phyloP scores from a whole-genome alignment of 2,797 vertebrate species.

The Eurystomus glaucurus region DNA sequence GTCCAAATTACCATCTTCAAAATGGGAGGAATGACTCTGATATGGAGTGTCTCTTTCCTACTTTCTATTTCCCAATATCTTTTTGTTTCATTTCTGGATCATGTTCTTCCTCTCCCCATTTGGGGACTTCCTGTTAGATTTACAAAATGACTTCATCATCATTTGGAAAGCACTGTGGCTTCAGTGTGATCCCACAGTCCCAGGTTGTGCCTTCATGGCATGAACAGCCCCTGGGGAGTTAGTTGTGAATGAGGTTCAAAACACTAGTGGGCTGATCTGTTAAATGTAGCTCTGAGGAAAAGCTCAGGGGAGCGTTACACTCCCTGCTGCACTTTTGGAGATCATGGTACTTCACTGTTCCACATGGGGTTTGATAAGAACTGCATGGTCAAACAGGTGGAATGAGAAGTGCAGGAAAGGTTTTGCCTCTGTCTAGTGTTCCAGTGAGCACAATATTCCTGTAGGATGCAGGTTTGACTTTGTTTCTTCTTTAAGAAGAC shows the following conservation, averaged over 20 bases:
- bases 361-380: not conserved
- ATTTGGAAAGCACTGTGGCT: not conserved
- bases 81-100: not conserved
- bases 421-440: not conserved
- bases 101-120: not conserved
- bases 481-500: not conserved
- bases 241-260: not conserved
- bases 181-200: not conserved
- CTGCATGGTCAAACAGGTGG: not conserved
- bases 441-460: not conserved
- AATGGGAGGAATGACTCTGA: not conserved
- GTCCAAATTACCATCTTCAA: not conserved
- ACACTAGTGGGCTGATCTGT: not conserved
- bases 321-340: not conserved
- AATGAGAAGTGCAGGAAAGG: not conserved
- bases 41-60: not conserved
- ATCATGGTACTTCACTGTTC: not conserved
- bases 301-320: not conserved
- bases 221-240: not conserved
- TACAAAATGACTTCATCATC: not conserved
- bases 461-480: not conserved
- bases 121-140: not conserved
- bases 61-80: not conserved
- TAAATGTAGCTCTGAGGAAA: not conserved
- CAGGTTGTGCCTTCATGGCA: not conserved